phyloP scores from a whole-genome alignment of 2,888 invertebrate genomes.

The Ypsolopha sequella region DNA sequence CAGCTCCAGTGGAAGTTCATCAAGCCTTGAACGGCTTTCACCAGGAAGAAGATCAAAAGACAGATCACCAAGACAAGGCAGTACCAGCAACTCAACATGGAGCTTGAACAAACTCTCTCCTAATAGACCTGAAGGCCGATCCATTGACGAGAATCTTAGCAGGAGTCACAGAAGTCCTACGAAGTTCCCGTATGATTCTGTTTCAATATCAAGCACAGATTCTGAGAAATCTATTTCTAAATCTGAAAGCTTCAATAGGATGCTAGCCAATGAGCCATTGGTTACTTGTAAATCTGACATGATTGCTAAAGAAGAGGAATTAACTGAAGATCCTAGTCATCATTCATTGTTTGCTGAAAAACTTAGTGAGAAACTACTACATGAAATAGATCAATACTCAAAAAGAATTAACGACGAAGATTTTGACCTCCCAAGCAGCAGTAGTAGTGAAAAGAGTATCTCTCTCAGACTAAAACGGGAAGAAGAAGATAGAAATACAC shows the following conservation, averaged over 20 bases:
- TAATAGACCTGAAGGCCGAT: constrained; percentile 59
- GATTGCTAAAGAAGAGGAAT: constrained; percentile 54
- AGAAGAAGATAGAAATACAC: constrained; percentile 60
- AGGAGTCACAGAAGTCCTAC: constrained; percentile 62
- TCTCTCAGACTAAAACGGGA: constrained; percentile 60
- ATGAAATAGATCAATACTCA: constrained; percentile 78
- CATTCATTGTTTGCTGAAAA: constrained; percentile 85
- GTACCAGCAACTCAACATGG: constrained; percentile 65
- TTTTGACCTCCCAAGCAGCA: constrained; percentile 62
- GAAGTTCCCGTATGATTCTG: constrained; percentile 56
- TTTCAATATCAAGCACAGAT: constrained; percentile 63
- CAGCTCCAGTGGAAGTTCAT: constrained; percentile 64
- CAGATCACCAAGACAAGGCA: constrained; percentile 60
- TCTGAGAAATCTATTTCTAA: constrained; percentile 65
- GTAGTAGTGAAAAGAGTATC: constrained; percentile 64
- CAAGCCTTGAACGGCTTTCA: constrained; percentile 59
- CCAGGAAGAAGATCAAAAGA: constrained; percentile 64
- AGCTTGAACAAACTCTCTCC: constrained; percentile 61
- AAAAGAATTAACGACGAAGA: constrained; percentile 66
- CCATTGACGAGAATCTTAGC: constrained; percentile 55
- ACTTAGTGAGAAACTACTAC: constrained; percentile 83
- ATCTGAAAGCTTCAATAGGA: constrained; percentile 63
- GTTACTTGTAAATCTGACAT: constrained; percentile 65
- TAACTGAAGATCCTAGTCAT: constrained; percentile 73
- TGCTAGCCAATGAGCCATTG: constrained; percentile 62